Base-by-base conservation (phyloP, 2,888 invertebrate species). In the Drosophila buzzatii region DNA sequence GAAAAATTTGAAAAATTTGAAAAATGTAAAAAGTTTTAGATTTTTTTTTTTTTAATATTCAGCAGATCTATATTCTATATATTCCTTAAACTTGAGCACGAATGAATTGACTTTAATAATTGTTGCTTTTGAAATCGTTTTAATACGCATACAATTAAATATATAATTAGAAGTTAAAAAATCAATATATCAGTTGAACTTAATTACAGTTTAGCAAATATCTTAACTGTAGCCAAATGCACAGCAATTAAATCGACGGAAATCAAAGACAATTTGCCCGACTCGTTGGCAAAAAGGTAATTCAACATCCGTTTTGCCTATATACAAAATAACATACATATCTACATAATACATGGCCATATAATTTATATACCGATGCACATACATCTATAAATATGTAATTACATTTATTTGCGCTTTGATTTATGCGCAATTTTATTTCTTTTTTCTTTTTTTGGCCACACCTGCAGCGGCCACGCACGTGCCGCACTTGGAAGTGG, bases 381-480 rank as follows among this genome's bases (percentile, higher is more conserved):
- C 33, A 18, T 27, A 18, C 14, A 18, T 31, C 7, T 16, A 23
- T 31, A 45, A 16, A 18, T 31, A 53, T 58, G 39, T 81, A 85
- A 83, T 81, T 86, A 81, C 49, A 63, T 69, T 76, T 65, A 65
- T 67, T 68, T 73, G 41, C 66, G 75, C 78, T 70, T 85, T 85
- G 86, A 81, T 84, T 82, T 78, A 86, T 81, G 61, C 70, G 63
- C 75, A 56, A 51, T 6, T 33, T 51, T 51, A 31, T 33, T 51
- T n/a, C 33, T 12, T 18, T 84, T 23, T 23, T 23, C 23, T 70
- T 63, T 27, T 27, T 70, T 63, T 44, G 59, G 85, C 77, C 89
- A 73, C 85, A 85, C 85, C 85, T 85, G 86, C 70, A 64, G 68
- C 70, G 27, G 56, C 62, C 81, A 69, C 82, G 85, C 89, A 86